A percentile compares a stretch with the other conserved stretches of the same genome.
Evolutionary conservation across 2,888 invertebrate species (phyloP).

Genomic region (Nasonovia ribisnigri): DNA sequence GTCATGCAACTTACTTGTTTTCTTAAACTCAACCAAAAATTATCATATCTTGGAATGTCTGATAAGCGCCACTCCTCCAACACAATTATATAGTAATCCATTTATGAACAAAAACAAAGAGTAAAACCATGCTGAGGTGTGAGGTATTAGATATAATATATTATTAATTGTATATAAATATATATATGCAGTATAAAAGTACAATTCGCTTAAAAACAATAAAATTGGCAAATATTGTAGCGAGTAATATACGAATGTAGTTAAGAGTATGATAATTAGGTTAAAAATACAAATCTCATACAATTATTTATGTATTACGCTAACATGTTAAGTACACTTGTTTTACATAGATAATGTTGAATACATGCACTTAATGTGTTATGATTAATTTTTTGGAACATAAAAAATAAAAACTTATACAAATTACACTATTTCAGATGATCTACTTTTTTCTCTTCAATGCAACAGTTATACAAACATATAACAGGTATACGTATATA

Average conservation of each 20-base stretch:
- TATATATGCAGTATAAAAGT: constrained; percentile 58
- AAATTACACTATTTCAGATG: not conserved
- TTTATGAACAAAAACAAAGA: not conserved
- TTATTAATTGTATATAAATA: constrained; percentile 52
- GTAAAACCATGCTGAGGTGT: not conserved
- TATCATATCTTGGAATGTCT: not conserved
- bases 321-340: constrained; percentile 43
- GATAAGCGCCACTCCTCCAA: not conserved
- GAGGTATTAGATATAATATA: constrained; percentile 36
- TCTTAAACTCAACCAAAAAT: not conserved
- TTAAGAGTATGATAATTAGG: constrained; percentile 7
- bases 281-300: constrained; percentile 6
- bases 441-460: constrained; percentile 8
- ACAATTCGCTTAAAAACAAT: constrained; percentile 41
- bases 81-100: not conserved
- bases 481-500: not conserved
- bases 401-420: not conserved
- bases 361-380: constrained; percentile 12
- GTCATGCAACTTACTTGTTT: not conserved
- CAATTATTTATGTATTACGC: not conserved
- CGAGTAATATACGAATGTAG: constrained; percentile 24
- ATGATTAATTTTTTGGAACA: constrained; percentile 2
- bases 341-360: not conserved
- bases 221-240: constrained; percentile 35
- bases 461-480: not conserved